A percentile compares a stretch with the other conserved stretches of the same genome.
Conservation (phyloP, 2,797 vertebrate species). For the Bufotes viridis region DNA sequence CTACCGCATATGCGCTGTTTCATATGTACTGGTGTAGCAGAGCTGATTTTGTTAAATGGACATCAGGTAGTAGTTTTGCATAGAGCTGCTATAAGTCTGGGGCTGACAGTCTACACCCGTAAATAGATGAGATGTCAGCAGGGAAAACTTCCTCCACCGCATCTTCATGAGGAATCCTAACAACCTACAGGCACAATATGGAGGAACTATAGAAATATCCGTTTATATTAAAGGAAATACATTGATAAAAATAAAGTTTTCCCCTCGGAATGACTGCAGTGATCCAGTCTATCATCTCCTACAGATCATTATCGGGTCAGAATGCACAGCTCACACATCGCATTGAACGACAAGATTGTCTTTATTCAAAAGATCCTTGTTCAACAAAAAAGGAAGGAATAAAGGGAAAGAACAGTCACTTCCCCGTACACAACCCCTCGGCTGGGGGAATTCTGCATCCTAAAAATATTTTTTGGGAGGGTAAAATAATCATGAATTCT, state of each 20-base stretch:
- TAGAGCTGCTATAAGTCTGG: not conserved
- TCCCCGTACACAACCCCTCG: conserved; percentile 14
- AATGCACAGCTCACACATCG: conserved; percentile 63
- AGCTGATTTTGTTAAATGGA: not conserved
- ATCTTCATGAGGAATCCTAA: not conserved
- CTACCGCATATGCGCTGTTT: too few species aligned
- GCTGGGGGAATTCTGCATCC: not conserved
- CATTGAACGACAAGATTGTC: conserved; percentile 94
- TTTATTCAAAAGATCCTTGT: conserved; percentile 98
- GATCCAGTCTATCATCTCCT: not conserved
- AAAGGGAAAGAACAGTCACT: conserved; percentile 46
- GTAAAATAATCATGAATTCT: conserved; percentile 22
- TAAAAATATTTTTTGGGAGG: conserved; percentile 27
- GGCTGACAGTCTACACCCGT: not conserved
- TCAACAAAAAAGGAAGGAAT: conserved; percentile 80
- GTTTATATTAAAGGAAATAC: not conserved
- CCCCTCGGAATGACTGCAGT: not conserved
- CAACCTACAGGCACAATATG: not conserved
- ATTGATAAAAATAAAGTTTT: not conserved
- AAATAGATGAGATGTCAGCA: not conserved
- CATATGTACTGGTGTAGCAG: not conserved
- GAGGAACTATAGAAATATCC: not conserved
- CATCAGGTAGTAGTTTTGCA: not conserved
- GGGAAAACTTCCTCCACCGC: not conserved
- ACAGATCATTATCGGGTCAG: not conserved